A percentile compares a stretch with the other conserved stretches of the same genome.
These are phyloP conservation scores for Lithophane ornitopus DNA, from an alignment of 2,888 invertebrate species.

Conservation along the genomic window DNA sequence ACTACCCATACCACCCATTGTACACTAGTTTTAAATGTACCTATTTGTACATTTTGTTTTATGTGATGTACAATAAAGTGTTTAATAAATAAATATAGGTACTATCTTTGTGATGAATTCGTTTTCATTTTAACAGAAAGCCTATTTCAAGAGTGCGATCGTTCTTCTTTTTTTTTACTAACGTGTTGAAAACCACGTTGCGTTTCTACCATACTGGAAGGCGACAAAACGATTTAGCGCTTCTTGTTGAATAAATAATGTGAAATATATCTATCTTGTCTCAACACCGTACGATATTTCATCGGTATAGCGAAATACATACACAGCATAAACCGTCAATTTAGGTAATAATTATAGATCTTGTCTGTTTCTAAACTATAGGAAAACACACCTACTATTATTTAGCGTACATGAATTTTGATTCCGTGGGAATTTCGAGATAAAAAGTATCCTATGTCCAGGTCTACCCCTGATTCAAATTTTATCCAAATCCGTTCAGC, in stretches of 20 bases:
- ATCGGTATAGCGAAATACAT: too few relatives aligned
- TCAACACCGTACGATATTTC: background rate
- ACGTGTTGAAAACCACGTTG: background rate
- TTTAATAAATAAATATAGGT: too few relatives aligned
- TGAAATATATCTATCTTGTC: background rate
- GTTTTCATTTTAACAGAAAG: background rate
- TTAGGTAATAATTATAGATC: background rate
- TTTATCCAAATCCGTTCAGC: too few relatives aligned
- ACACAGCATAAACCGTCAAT: background rate
- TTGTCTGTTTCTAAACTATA: background rate
- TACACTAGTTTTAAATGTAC: background rate
- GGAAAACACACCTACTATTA: background rate
- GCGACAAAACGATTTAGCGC: background rate
- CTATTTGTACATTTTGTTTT: background rate
- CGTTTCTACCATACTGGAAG: background rate
- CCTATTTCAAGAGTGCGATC: background rate
- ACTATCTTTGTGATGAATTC: background rate
- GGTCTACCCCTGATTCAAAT: too few relatives aligned
- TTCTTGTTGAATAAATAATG: conserved; percentile 31
- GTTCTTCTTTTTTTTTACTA: too few relatives aligned
- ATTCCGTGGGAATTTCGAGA: too few relatives aligned
- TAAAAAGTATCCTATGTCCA: too few relatives aligned
- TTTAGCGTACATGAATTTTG: background rate
- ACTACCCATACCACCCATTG: background rate
- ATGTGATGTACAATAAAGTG: background rate